Conservation (phyloP, 2,888 invertebrate genomes). For the Agonopterix alstromeriana region DNA sequence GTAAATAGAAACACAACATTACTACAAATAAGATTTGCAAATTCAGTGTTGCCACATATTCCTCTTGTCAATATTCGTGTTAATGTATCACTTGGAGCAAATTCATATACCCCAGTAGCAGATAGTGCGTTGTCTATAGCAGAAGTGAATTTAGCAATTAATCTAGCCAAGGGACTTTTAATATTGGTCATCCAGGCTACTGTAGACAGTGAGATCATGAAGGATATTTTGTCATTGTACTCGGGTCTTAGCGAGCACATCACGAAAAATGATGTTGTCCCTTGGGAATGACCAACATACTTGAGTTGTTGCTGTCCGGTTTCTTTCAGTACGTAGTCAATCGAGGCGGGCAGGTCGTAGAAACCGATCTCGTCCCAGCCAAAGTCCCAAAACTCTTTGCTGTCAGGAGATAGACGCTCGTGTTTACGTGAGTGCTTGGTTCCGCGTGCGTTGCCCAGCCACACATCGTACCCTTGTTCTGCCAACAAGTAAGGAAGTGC, state of each 20-base stretch:
- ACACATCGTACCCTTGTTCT: slow-evolving; percentile 61
- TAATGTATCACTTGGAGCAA: slow-evolving; percentile 8
- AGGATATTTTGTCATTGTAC: slow-evolving; percentile 50
- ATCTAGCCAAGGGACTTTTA: slow-evolving; percentile 37
- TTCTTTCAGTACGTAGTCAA: slow-evolving; percentile 43
- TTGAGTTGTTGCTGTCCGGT: slow-evolving; percentile 36
- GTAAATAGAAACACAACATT: background rate
- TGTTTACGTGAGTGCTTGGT: slow-evolving; percentile 77
- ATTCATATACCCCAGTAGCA: slow-evolving; percentile 35
- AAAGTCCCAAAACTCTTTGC: slow-evolving; percentile 70
- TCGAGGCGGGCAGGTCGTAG: slow-evolving; percentile 49
- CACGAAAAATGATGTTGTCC: slow-evolving; percentile 51
- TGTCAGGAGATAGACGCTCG: slow-evolving; percentile 44
- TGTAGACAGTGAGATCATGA: slow-evolving; percentile 50
- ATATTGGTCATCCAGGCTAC: slow-evolving; percentile 44
- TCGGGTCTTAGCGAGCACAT: slow-evolving; percentile 49
- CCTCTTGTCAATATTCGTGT: background rate
- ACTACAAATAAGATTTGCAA: background rate
- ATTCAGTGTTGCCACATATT: background rate
- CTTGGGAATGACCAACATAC: slow-evolving; percentile 61
- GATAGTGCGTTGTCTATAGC: slow-evolving; percentile 26
- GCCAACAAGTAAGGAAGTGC: slow-evolving; percentile 68
- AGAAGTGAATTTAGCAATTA: slow-evolving; percentile 30
- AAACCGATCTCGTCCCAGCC: slow-evolving; percentile 82
- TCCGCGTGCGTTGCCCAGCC: slow-evolving; percentile 56